Evolutionary conservation across 2,113 vertebrate species (phyloP).

Genomic region (Sylvietta virens): DNA sequence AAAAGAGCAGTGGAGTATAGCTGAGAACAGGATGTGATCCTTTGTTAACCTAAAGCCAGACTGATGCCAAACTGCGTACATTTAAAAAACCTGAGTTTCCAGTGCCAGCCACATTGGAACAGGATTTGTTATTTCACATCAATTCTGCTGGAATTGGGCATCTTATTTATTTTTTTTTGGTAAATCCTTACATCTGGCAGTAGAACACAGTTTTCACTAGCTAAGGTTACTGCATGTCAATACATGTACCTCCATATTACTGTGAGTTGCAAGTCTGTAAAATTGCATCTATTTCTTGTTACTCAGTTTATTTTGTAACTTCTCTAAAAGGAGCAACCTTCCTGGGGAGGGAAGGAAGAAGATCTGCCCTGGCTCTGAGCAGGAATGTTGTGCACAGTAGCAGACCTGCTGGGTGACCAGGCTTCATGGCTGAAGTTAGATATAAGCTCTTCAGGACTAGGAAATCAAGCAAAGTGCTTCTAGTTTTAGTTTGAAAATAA

Average conservation of each 20-base stretch:
- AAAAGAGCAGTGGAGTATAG: not conserved
- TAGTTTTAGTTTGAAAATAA: not conserved
- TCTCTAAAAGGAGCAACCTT: not conserved
- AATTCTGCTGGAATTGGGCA: not conserved
- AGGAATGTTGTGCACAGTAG: not conserved
- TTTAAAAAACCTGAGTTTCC: not conserved
- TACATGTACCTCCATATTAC: not conserved
- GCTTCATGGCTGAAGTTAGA: not conserved
- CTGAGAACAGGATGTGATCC: not conserved
- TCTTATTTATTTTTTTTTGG: not conserved
- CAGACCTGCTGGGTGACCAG: not conserved
- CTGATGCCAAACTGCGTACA: not conserved
- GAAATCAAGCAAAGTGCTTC: not conserved
- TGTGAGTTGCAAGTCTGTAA: not conserved
- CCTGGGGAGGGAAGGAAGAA: not conserved
- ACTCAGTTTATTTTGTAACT: not conserved
- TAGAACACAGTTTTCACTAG: not conserved
- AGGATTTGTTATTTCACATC: not conserved
- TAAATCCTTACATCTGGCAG: slow-evolving; percentile 7
- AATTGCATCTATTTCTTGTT: not conserved
- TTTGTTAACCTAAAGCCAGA: not conserved
- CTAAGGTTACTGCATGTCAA: not conserved
- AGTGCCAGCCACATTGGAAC: not conserved
- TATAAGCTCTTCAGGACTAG: not conserved
- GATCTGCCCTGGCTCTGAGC: not conserved